Evolutionary conservation across 1,140 invertebrate species (phyloP).

Genomic region (Latrodectus geometricus): DNA sequence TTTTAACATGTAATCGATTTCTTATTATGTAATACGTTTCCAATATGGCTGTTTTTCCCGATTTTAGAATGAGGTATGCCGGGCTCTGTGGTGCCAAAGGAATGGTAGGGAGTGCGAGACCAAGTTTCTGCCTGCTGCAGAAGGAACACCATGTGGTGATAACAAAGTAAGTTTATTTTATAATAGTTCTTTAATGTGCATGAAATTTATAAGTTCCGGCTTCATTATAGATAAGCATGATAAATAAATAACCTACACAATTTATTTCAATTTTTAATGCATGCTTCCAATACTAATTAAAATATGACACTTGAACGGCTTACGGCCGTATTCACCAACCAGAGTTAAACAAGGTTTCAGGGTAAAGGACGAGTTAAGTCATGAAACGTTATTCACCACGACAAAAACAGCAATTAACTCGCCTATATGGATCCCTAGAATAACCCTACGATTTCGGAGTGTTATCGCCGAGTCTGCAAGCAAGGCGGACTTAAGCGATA

Average conservation of each 20-base stretch:
- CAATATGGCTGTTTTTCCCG: neutral
- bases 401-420: too few relatives aligned
- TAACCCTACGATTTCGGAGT: too few relatives aligned
- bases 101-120: slow-evolving; percentile 85
- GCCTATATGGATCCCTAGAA: too few relatives aligned
- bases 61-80: slow-evolving; percentile 76
- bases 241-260: neutral
- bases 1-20: neutral
- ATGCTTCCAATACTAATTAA: neutral
- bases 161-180: slow-evolving; percentile 70
- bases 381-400: too few relatives aligned
- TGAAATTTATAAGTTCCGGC: neutral
- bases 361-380: too few relatives aligned
- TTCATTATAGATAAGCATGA: neutral
- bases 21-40: neutral
- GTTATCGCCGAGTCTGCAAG: too few relatives aligned
- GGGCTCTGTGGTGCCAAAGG: slow-evolving; percentile 83
- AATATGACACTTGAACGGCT: neutral
- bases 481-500: too few relatives aligned
- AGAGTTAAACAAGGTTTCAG: too few relatives aligned
- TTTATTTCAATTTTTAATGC: neutral
- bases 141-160: slow-evolving; percentile 85
- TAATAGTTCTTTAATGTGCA: neutral
- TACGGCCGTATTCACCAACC: too few relatives aligned
- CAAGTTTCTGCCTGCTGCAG: slow-evolving; percentile 84